Base-by-base conservation (phyloP, 2,113 vertebrate genomes). In the Columba janthina region DNA sequence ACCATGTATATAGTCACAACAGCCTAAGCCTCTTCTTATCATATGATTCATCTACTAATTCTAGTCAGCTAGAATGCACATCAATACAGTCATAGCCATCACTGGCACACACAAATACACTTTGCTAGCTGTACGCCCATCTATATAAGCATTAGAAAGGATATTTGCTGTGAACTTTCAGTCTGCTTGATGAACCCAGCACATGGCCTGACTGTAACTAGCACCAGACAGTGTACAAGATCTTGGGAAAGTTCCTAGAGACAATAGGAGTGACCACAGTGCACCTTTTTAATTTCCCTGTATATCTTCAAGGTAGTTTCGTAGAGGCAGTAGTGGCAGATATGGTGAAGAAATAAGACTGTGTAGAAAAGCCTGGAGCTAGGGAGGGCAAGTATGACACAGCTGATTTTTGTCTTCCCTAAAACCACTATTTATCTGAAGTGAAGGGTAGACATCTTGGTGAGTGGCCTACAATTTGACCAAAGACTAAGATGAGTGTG, bases 81-180 rank as follows among this genome's bases (percentile, higher is more conserved):
- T 71, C 75, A 36, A 40, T 36, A 51, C 0, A 1, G 11, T n/a
- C 18, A 56, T 11, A 71, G 32, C 3, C 31, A 53, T 28, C 3
- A 4, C 6, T 0, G 0, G 48, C 19, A 36, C 12, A 28, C 2
- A 15, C 67, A 56, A 57, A 46, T n/a, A 11, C 17, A 18, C 16
- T 75, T 66, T 28, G 15, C 6, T 42, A 75, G 10, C 13, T 48
- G 10, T 58, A 42, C 2, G 2, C 0, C 1, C 6, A 28, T 7
- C 12, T 58, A 12, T 17, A 11, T 84, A 72, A 67, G 3, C 3
- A 38, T 22, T 67, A 42, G 13, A 71, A 67, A 3, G 22, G 19
- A 48, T 34, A 42, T 32, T 58, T 71, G 4, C 31, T 20, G 17
- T 44, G 15, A 69, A 28, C 48, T 85, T 85, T 75, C n/a, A 70